phyloP scores from a whole-genome alignment of 2,888 invertebrate species.

The Nephrotoma flavescens region DNA sequence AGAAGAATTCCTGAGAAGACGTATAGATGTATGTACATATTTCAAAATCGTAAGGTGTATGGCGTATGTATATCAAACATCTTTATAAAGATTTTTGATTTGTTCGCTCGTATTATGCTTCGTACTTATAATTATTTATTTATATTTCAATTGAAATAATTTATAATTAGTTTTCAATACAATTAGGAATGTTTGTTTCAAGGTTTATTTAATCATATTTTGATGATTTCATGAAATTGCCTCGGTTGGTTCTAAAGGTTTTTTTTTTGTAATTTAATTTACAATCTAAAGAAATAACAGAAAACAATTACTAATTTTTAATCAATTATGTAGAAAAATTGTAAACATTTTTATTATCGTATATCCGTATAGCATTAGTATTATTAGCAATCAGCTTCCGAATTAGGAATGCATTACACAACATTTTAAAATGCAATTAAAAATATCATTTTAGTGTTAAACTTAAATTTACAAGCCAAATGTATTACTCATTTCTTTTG shows the following conservation, averaged over 20 bases:
- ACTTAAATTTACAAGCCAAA: too few species aligned
- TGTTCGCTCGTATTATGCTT: background rate
- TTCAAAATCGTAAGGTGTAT: background rate
- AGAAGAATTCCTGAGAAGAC: background rate
- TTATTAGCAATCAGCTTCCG: background rate
- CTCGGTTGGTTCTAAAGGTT: too few species aligned
- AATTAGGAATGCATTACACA: background rate
- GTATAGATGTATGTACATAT: background rate
- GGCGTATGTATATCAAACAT: background rate
- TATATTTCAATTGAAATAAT: background rate
- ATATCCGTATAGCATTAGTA: background rate
- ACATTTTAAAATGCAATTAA: background rate
- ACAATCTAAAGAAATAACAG: too few species aligned
- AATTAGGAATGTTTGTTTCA: background rate
- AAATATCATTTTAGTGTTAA: background rate
- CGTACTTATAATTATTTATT: background rate
- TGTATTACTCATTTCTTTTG: too few species aligned
- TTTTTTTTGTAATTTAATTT: too few species aligned
- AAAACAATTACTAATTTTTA: too few species aligned
- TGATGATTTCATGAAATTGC: too few species aligned
- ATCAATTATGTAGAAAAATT: too few species aligned
- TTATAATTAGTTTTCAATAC: background rate
- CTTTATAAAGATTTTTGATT: background rate
- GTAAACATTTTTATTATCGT: too few species aligned
- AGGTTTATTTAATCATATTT: background rate